Conservation (phyloP, 2,113 vertebrate genomes). For the Carassius auratus region DNA sequence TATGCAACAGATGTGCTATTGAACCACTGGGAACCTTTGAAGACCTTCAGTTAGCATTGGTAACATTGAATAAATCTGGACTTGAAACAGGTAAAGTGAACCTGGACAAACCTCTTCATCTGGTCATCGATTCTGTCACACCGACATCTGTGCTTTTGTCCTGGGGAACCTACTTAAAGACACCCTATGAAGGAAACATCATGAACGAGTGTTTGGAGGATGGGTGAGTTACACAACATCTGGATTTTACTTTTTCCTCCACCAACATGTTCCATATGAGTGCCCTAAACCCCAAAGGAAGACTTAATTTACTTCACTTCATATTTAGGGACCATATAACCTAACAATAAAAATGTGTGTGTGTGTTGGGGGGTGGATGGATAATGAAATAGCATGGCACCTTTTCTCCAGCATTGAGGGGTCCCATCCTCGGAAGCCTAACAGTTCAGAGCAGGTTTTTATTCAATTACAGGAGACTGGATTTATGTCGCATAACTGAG, state of each 20-base stretch:
- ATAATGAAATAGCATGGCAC: background rate
- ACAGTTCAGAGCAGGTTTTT: slow-evolving; percentile 8
- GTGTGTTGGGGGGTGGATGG: background rate
- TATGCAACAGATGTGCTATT: background rate
- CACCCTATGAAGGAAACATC: slow-evolving; percentile 84
- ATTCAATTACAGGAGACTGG: slow-evolving; percentile 19
- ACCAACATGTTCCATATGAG: slow-evolving; percentile 32
- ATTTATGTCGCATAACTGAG: slow-evolving; percentile 40
- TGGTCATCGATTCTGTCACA: slow-evolving; percentile 87
- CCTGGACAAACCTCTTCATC: slow-evolving; percentile 85
- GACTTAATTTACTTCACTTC: slow-evolving; percentile 38
- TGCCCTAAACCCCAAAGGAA: slow-evolving; percentile 21
- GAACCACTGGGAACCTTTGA: background rate
- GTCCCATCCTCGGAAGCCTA: background rate
- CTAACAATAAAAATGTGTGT: background rate
- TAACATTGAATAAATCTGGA: background rate
- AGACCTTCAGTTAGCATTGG: background rate
- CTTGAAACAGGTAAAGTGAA: slow-evolving; percentile 79
- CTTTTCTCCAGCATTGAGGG: background rate
- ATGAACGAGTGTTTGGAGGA: slow-evolving; percentile 87
- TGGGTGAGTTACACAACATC: slow-evolving; percentile 76
- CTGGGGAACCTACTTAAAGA: slow-evolving; percentile 89
- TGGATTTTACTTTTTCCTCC: slow-evolving; percentile 42
- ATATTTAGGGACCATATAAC: slow-evolving; percentile 36
- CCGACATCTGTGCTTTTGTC: slow-evolving; percentile 90